A percentile compares a stretch with the other conserved stretches of the same genome.
phyloP scores from a whole-genome alignment of 2,797 vertebrate genomes.

The Tokudaia muenninki region DNA sequence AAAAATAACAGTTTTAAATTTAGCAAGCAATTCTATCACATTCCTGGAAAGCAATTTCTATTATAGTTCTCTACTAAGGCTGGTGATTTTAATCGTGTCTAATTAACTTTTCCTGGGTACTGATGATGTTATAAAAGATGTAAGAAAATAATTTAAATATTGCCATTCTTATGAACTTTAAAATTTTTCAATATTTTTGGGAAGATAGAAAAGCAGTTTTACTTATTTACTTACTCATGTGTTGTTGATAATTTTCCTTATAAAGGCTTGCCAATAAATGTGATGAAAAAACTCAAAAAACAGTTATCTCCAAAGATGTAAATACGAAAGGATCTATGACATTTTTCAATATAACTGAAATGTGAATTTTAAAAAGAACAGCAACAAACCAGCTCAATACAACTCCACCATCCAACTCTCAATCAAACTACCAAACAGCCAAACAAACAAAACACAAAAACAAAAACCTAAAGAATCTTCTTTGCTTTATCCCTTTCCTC shows the following conservation, averaged over 20 bases:
- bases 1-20: neutral
- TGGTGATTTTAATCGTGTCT: neutral
- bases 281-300: slow-evolving; percentile 25
- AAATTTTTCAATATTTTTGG: neutral
- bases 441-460: neutral
- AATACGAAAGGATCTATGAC: neutral
- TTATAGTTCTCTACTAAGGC: neutral
- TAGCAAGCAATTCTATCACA: neutral
- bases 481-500: slow-evolving; percentile 62
- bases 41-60: neutral
- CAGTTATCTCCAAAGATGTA: neutral
- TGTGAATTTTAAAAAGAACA: neutral
- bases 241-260: neutral
- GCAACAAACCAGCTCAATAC: neutral
- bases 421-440: neutral
- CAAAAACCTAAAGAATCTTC: slow-evolving; percentile 51
- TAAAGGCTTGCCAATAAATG: neutral
- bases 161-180: neutral
- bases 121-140: neutral
- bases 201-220: neutral
- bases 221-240: neutral
- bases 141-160: neutral
- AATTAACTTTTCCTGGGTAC: neutral
- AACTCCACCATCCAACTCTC: neutral
- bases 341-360: slow-evolving; percentile 66